Conservation (phyloP, 2,888 invertebrate genomes). For the Phlogophora meticulosa region DNA sequence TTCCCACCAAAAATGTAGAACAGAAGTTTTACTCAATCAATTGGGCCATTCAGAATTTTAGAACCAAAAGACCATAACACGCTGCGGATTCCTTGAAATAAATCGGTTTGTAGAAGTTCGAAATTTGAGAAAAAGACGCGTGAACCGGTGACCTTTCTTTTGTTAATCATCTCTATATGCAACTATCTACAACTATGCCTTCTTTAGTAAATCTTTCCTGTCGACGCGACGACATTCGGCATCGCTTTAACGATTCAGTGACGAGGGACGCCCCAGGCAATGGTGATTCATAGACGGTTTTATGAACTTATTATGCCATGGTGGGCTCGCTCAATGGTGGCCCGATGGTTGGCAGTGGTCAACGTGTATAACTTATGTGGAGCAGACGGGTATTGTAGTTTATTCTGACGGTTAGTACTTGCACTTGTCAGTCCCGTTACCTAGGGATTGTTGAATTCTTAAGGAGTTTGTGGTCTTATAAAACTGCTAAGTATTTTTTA, state of each 20-base stretch:
- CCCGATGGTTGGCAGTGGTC: conserved; percentile 44
- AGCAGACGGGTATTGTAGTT: not conserved
- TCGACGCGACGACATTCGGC: conserved; percentile 43
- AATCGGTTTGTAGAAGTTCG: not conserved
- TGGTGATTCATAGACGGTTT: conserved; percentile 71
- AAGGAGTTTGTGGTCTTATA: not conserved
- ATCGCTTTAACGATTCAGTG: conserved; percentile 69
- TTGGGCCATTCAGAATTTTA: not conserved
- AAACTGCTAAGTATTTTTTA: not conserved
- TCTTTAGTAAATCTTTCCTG: conserved; percentile 13
- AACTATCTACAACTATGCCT: conserved; percentile 7
- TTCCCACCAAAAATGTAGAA: conserved; percentile 10
- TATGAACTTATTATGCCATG: conserved; percentile 66
- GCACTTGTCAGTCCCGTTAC: conserved; percentile 10
- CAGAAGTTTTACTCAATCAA: conserved; percentile 34
- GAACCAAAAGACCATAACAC: not conserved
- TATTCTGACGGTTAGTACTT: not conserved
- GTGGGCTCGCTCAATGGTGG: conserved; percentile 56
- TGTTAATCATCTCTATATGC: not conserved
- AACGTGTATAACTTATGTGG: conserved; percentile 18
- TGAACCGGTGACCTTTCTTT: not conserved
- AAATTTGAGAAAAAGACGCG: not conserved
- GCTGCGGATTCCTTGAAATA: not conserved
- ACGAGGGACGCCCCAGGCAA: conserved; percentile 70
- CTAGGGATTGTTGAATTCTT: not conserved